Base-by-base conservation (phyloP, 30 jellyfish, hydroid and myxozoan species). In the Nemopilema nomurai region DNA sequence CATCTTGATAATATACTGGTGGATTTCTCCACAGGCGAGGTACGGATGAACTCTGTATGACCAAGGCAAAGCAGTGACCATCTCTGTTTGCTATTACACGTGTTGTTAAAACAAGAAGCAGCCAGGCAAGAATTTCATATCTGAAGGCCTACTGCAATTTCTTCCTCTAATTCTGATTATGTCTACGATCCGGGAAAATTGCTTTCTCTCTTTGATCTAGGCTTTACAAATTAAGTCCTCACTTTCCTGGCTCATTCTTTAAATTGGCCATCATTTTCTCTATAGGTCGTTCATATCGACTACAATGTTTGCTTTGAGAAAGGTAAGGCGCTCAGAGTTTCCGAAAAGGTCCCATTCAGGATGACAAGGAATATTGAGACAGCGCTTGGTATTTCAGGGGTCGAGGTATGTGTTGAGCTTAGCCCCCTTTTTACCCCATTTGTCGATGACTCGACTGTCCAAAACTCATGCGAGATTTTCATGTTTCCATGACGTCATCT, bases 231-330 rank as follows among this genome's bases (percentile, higher is more conserved):
- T 13, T 63, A 8, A 20, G 25, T 63, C n/a, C 21, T 20, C 8
- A 18, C 79, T 3, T 19, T 23, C 76, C 49, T 25, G 0, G 1
- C 8, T 57, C 50, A 26, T 49, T 1, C 29, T 29, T 23, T 53
- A 0, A 18, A 28, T 82, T 52, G 16, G 13, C n/a, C n/a, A n/a
- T n/a, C n/a, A n/a, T 50, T 23, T 74, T 49, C 6, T 22, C 33
- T 33, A 0, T 30, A 92, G 98, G 99, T 95, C 69, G 97, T 95
- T 32, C 99, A 95, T 76, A 95, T 95, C 62, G 99, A 95, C 62
- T 95, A 95, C 89, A 95, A 95, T 79, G 99, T 95, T n/a, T 95
- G 99, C 73, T 95, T 95, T 67, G 99, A 95, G 82, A 95, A 95
- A 83, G 99, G 99, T 18, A 95, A 87, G 74, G 97, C 97, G 57